Evolutionary conservation across 1,140 invertebrate species (phyloP), one percentile per base, ranked within the genome.

Genomic region (Fragariocoptes setiger): DNA sequence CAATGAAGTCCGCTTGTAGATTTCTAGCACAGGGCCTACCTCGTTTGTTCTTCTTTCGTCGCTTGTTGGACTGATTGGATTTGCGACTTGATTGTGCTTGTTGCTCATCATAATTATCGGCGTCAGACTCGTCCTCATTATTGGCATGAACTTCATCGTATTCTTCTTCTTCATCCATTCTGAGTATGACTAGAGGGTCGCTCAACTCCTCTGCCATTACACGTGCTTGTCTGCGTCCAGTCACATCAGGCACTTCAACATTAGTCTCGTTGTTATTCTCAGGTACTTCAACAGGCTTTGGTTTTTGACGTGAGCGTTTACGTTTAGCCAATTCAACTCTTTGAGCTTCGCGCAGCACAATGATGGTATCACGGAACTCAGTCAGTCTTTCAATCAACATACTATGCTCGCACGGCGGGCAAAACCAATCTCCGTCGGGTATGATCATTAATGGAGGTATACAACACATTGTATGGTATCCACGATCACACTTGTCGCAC

Each of bases 361-460:
- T 66, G 38, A 62, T 58, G 5, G 52, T 51, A 20, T 57, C 55
- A 20, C 68, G 46, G 43, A 59, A 55, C 35, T 62, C 57, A 48
- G 71, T 65, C 21, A 83, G 64, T 36, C 70, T 70, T n/a, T 59
- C 57, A 36, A 83, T 65, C 12, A 88, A 55, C 44, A 64, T 62
- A 44, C 63, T 64, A 71, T 86, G 85, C 55, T 85, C 73, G 61
- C 86, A 95, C 0, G 77, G 76, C 37, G 85, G 85, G 58, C 88
- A 94, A 56, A 71, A 85, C 88, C 86, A 94, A 54, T 90, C 76
- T 17, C 85, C 85, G 53, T 90, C 80, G 3, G 86, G 86, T 51
- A 95, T 79, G 1, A 83, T 63, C 57, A 88, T 71, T 4, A 94
- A 61, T 15, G 82, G 69, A 1, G 86, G 85, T 35, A 74, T 68